Conservation (phyloP, 2,797 vertebrate genomes). For the Meriones psammophilus region DNA sequence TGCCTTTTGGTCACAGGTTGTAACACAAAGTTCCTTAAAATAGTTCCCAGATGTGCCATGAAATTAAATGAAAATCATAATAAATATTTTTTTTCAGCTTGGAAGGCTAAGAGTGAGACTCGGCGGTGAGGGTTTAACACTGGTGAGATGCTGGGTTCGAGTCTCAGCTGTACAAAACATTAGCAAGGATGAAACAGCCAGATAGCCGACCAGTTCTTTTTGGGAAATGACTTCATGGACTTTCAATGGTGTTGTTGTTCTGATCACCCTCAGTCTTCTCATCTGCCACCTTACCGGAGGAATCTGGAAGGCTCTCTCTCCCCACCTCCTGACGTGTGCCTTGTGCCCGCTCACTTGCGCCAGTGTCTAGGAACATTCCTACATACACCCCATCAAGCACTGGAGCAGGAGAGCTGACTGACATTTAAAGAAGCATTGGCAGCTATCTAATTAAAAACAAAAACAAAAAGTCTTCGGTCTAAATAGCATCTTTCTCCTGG, state of each 20-base stretch:
- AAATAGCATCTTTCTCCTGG: constrained; percentile 34
- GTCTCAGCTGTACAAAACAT: neutral
- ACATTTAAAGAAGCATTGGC: constrained; percentile 70
- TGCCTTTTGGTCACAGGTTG: constrained; percentile 70
- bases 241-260: constrained; percentile 50
- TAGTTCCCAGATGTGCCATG: neutral
- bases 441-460: neutral
- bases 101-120: neutral
- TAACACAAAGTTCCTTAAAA: constrained; percentile 76
- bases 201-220: neutral
- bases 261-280: constrained; percentile 58
- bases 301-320: constrained; percentile 1
- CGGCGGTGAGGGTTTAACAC: no score
- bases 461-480: constrained; percentile 52
- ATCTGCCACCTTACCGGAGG: constrained; percentile 47
- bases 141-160: neutral
- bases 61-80: constrained; percentile 57
- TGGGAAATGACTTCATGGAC: constrained; percentile 22
- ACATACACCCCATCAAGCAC: neutral
- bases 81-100: neutral
- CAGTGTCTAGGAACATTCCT: neutral
- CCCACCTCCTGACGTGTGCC: neutral
- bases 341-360: no score
- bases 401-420: constrained; percentile 44
- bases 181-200: neutral